phyloP scores from a whole-genome alignment of 2,888 invertebrate species.

The Onthophagus sagittarius region DNA sequence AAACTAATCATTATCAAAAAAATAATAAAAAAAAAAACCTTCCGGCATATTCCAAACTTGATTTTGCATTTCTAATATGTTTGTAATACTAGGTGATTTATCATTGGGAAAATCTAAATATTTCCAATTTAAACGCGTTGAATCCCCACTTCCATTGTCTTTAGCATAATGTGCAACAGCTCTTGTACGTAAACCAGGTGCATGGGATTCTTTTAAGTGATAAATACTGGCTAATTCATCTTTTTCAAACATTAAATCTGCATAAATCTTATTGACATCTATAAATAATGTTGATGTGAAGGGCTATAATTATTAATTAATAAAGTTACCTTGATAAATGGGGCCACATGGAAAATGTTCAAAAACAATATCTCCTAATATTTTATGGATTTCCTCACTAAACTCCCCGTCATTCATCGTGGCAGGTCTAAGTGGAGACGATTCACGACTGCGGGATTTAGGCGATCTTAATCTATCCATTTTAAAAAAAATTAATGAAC shows the following conservation, averaged over 20 bases:
- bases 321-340: conserved; percentile 24
- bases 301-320: too few relatives aligned
- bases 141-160: conserved; percentile 24
- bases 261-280: conserved; percentile 37
- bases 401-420: neutral
- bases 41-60: conserved; percentile 42
- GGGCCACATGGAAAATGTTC: conserved; percentile 27
- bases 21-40: conserved; percentile 31
- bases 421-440: neutral
- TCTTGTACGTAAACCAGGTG: conserved; percentile 38
- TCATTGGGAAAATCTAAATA: conserved; percentile 36
- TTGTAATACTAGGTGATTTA: conserved; percentile 25
- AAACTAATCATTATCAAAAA: conserved; percentile 5
- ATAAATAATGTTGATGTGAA: conserved; percentile 18
- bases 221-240: conserved; percentile 40
- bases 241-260: conserved; percentile 28
- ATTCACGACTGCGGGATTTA: neutral
- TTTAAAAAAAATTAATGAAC: neutral
- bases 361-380: conserved; percentile 19
- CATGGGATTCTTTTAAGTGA: conserved; percentile 42
- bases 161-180: conserved; percentile 37
- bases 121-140: conserved; percentile 33
- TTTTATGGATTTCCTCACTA: neutral
- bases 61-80: conserved; percentile 34
- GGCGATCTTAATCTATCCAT: neutral